These are phyloP conservation scores for Haplotaxodon microlepis DNA, from an alignment of 2,113 vertebrate species.

Conservation along the genomic window DNA sequence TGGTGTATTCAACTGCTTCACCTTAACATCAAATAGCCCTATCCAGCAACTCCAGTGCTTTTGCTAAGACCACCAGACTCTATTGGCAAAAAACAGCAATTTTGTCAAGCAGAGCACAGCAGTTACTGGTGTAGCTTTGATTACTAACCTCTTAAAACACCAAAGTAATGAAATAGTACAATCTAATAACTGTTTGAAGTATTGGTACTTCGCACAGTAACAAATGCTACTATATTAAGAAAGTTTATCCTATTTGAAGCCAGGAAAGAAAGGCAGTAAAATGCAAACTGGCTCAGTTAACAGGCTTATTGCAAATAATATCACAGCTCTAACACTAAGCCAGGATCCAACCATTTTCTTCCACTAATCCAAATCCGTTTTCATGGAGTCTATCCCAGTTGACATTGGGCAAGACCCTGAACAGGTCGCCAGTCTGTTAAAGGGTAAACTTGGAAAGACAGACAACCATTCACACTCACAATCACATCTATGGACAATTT, in stretches of 20 bases:
- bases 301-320: neutral
- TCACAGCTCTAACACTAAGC: neutral
- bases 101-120: neutral
- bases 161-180: neutral
- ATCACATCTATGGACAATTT: neutral
- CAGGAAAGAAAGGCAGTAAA: neutral
- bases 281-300: neutral
- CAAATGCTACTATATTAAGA: neutral
- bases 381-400: neutral
- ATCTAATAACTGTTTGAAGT: neutral
- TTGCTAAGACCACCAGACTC: neutral
- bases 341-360: neutral
- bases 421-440: neutral
- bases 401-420: neutral
- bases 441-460: neutral
- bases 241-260: neutral
- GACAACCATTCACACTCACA: neutral
- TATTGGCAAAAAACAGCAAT: neutral
- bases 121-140: neutral
- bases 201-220: neutral
- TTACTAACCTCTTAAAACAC: neutral
- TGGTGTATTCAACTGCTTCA: neutral
- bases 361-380: neutral
- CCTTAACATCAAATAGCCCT: neutral
- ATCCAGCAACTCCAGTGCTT: neutral